Base-by-base conservation (phyloP, 2,888 invertebrate species). In the Drosophila paracracens region DNA sequence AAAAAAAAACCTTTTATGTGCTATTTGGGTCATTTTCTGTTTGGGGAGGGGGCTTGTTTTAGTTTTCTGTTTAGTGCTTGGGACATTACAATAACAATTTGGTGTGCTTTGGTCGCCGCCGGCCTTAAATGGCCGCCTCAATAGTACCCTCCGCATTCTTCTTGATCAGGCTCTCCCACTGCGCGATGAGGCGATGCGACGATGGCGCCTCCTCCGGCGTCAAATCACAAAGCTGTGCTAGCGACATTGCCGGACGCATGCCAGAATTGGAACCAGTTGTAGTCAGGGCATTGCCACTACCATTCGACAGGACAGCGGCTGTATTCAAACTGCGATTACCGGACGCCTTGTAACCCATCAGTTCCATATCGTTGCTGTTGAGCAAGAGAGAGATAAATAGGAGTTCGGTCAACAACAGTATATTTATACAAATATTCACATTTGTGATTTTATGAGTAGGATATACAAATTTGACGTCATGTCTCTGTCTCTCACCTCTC, bases 121-220 rank as follows among this genome's bases (percentile, higher is more conserved):
- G 13, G 27, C 38, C 21, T 70, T 75, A 85, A 35, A 89, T 77
- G 53, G 68, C 86, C 70, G 81, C 81, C 69, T 89, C 90, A 11
- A 81, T 70, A 56, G 56, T 38, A 25, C 74, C 80, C 57, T 85
- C 85, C 54, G 91, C 89, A 66, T 92, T 92, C 78, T 95, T 94
- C 84, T 95, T 95, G 81, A 97, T 97, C 82, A 96, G 94, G 73
- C 95, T 96, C 93, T 97, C 97, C 96, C 97, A 97, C 92, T 96
- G 96, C 80, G 96, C 96, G 88, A 97, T 97, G 74, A 97, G 94
- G 52, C 95, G 94, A 74, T 95, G 95, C 51, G 96, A 96, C 88
- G 96, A 96, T 18, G 96, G 96, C 58, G 95, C 95, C 89, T 95
- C 95, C 31, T 95, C 95, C 35, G 95, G 95, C 54, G 94, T 94